A percentile compares a stretch with the other conserved stretches of the same genome.
Conservation (phyloP, 1,140 invertebrate genomes). For the Pseudomyrmex sp. region DNA sequence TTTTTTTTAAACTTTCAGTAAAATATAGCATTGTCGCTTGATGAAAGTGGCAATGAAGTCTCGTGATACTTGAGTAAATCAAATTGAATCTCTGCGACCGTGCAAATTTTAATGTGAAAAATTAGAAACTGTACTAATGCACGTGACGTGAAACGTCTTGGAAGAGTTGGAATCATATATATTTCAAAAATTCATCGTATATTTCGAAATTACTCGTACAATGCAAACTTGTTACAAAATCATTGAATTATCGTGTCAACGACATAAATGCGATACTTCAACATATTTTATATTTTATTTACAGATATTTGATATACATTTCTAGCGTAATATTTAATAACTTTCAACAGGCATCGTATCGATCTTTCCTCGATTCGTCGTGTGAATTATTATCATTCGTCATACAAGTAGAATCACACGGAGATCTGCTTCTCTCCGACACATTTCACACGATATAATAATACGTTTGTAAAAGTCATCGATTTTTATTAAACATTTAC, state of each 20-base stretch:
- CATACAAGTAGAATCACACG: too few species aligned
- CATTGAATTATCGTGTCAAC: constrained; percentile 44
- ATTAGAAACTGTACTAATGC: background rate
- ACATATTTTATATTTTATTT: too few species aligned
- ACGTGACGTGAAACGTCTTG: background rate
- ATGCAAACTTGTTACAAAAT: constrained; percentile 11
- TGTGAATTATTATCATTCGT: too few species aligned
- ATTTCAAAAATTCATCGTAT: background rate
- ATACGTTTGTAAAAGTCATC: background rate
- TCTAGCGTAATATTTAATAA: constrained; percentile 11
- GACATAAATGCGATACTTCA: background rate
- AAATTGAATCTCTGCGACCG: background rate
- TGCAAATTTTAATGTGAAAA: background rate
- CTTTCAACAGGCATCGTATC: background rate
- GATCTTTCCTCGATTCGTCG: too few species aligned
- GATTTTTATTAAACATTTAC: background rate
- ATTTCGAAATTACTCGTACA: background rate
- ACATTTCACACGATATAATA: constrained; percentile 15
- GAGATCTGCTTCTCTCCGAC: background rate
- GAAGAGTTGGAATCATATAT: background rate
- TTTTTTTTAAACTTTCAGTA: too few species aligned
- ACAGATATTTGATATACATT: too few species aligned
- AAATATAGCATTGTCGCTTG: too few species aligned
- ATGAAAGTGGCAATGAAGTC: too few species aligned
- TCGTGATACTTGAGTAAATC: too few species aligned